Evolutionary conservation across 2,888 invertebrate genomes (phyloP), one percentile per base, ranked within the genome.

Genomic region (Rhorus exstirpatorius): DNA sequence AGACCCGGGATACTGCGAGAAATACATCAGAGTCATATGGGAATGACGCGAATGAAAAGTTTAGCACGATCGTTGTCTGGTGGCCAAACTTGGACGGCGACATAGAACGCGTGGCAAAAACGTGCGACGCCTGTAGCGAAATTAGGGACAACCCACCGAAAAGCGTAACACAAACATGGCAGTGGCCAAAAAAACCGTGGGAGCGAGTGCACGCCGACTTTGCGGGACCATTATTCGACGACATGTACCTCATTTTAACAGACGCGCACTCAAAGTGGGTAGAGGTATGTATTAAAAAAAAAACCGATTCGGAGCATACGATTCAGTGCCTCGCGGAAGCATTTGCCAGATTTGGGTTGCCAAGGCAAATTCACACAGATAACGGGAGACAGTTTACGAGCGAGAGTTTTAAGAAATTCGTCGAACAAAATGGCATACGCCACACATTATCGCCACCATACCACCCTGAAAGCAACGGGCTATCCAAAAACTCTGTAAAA

Each of bases 381-480:
- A 79, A 75, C 35, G 83, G 71, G 0, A 6, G 35, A 31, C 65
- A 78, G 21, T 83, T 75, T 41, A 65, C 55, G n/a, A 60, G 55
- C 21, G 67, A 38, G 1, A 65, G 21, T 31, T 70, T 81, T n/a
- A 7, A 21, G 19, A 41, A 58, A 3, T 81, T 83, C 24, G n/a
- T 75, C n/a, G 8, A 10, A 53, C 38, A 53, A 79, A 67, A 55
- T 63, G 81, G 78, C 1, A 79, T 85, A n/a, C 44, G 41, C 6
- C 85, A 85, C 24, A 67, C 65, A 3, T 38, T 74, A 1, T 78
- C 81, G 2, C 58, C 81, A 53, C 79, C 83, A 35, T 79, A 83
- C 17, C 83, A 85, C 19, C 75, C 83, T n/a, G 77, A 75, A 12
- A 79, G 71, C 6, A 83, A 84, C 75, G 80, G 81, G 17, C 60